Evolutionary conservation across 2,797 vertebrate species (phyloP), one percentile per base, ranked within the genome.

Genomic region (Bradypus variegatus): DNA sequence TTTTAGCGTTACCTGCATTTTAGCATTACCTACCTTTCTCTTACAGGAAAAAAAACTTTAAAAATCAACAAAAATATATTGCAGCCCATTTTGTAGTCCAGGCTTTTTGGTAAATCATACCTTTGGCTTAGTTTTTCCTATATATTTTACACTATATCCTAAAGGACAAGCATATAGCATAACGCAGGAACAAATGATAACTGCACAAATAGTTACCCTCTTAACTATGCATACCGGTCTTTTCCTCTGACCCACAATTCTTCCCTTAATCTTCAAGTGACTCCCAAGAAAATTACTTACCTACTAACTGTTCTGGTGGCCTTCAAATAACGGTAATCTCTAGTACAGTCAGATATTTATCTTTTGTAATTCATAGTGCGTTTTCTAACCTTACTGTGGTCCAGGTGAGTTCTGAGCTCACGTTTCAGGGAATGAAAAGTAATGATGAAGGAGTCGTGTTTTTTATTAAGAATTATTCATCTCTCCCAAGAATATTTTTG

Each of bases 11-110:
- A 15, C 72, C 36, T 77, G 41, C 23, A 53, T 86, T 94, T 94
- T 87, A 65, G 19, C 58, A 90, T 92, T 87, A 70, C 58, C 33
- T 91, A 75, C 69, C 50, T 83, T 77, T 50, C 38, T 25, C 69
- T 38, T 55, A 90, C 90, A 92, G 76, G 76, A 48, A 77, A 93
- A 77, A 93, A 91, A 77, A 83, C n/a, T 36, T 89, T 87, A 92
- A 89, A 19, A 81, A 29, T 45, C 7, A 67, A 41, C 67, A 72
- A 82, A 93, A 58, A 31, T 8, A 67, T 86, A 83, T 18, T 88
- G 45, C 58, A 93, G 38, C 16, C 23, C 38, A 53, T 91, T 72
- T 67, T 55, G 50, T 38, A 93, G 53, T 58, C 19, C 38, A 84
- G 33, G 2, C 25, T 70, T 94, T 93, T 83, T 77, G 83, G 55